These are phyloP conservation scores for Centropristis striata DNA, from an alignment of 2,113 vertebrate genomes.

Conservation along the genomic window DNA sequence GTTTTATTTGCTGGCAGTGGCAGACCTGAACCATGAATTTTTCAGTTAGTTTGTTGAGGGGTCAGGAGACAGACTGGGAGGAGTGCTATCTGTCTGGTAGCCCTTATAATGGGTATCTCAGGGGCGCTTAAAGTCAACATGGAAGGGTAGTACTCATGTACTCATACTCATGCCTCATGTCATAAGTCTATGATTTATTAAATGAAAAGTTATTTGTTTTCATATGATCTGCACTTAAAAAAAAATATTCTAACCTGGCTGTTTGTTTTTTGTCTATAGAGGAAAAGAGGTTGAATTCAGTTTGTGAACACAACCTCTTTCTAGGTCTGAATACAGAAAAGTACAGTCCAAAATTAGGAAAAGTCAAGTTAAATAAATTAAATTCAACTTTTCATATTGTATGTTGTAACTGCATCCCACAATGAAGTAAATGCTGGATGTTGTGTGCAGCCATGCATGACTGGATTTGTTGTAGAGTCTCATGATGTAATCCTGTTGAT, in stretches of 20 bases:
- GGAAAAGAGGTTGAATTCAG: background rate
- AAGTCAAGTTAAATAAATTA: background rate
- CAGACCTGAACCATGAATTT: background rate
- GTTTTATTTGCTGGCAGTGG: background rate
- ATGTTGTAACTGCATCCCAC: background rate
- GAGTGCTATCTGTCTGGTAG: background rate
- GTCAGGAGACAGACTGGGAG: background rate
- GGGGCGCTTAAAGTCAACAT: background rate
- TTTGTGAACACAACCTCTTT: background rate
- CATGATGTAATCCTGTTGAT: slow-evolving; percentile 6
- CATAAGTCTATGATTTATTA: background rate
- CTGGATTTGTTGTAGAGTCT: slow-evolving; percentile 51
- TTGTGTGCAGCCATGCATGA: slow-evolving; percentile 10
- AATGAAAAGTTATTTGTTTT: background rate
- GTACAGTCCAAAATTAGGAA: background rate
- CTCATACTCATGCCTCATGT: too few species aligned
- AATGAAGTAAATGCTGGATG: background rate
- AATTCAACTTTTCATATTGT: background rate
- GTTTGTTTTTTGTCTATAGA: background rate
- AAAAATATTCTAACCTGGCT: too few species aligned
- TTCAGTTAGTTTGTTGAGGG: background rate
- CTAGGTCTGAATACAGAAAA: background rate
- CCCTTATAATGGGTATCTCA: background rate
- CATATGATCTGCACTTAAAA: background rate
- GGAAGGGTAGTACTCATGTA: background rate